phyloP scores from a whole-genome alignment of 2,113 vertebrate genomes.

The Dipodomys merriami region DNA sequence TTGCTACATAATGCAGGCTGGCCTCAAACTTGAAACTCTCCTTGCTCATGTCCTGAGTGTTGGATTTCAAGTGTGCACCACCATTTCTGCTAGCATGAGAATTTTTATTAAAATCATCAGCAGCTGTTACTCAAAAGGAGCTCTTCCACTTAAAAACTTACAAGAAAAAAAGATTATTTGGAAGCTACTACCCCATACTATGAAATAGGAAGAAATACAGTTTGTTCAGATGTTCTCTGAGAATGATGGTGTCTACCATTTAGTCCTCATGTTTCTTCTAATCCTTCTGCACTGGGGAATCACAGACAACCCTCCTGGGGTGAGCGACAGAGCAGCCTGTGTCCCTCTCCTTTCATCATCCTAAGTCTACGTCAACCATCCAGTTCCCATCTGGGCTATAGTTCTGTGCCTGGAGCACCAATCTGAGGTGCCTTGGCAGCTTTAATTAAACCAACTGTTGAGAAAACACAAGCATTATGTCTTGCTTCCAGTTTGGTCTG shows the following conservation, averaged over 20 bases:
- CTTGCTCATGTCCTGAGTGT: too few species aligned
- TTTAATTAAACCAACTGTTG: slow-evolving; percentile 9
- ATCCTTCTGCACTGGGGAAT: slow-evolving; percentile 11
- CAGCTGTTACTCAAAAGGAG: background rate
- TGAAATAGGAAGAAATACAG: background rate
- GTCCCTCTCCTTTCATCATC: slow-evolving; percentile 52
- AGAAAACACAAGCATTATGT: background rate
- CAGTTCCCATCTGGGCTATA: background rate
- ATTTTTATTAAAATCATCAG: background rate
- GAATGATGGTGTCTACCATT: background rate
- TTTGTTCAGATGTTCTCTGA: background rate
- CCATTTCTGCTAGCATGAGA: background rate
- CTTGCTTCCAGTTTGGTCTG: background rate
- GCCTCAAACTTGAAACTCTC: background rate
- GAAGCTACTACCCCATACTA: background rate
- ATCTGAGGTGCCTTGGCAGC: background rate
- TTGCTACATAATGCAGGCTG: background rate
- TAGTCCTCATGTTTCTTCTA: background rate
- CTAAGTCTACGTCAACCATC: background rate
- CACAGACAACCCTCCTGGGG: background rate
- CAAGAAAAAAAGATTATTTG: background rate
- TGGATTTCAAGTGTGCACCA: background rate
- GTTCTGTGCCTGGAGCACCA: background rate
- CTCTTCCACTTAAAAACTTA: slow-evolving; percentile 45
- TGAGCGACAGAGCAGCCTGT: background rate